Base-by-base conservation (phyloP, 1,140 invertebrate species). In the Solen grandis region DNA sequence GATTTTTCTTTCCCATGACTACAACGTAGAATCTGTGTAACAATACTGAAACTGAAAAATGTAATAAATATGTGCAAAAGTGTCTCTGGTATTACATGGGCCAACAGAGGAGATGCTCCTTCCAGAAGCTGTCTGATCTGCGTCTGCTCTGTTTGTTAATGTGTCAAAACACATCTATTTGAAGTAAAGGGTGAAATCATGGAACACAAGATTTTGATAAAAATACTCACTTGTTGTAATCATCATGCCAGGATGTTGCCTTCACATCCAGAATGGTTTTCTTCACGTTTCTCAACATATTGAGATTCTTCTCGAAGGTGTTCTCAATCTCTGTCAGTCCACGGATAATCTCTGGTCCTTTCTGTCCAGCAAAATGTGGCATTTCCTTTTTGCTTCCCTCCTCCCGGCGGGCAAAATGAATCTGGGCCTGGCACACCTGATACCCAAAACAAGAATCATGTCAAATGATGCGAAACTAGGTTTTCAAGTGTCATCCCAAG, bases 271-370 rank as follows among this genome's bases (percentile, higher is more conserved):
- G 92, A 63, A 97, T 95, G 5, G 93, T 94, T 33, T 93, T 87
- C 54, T 94, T 93, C 19, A 94, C 93, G 8, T 91, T 90, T 86
- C 94, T 91, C 5, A 97, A 92, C 31, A 93, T 92, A 50, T 90
- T 87, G 14, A 97, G 89, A 36, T 95, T 94, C n/a, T 94, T 91
- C 33, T 94, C 91, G 91, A 97, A 97, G 86, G 95, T 93, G 65
- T 94, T 93, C 91, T 97, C 96, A 68, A 96, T 95, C 86, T 95
- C 94, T 73, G 94, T 92, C 38, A 96, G 95, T 81, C 95, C 95
- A 66, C 93, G 93, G 79, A 95, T 94, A 83, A 97, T 95, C 85
- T 96, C 94, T 55, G 93, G 93, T n/a, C 46, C 96, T 94, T 84
- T 88, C 84, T 92, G 90, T 33, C 93, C 90, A 72, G 89, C 86